These are phyloP conservation scores for Apocheima hispidaria DNA, from an alignment of 2,888 invertebrate species.

Conservation along the genomic window DNA sequence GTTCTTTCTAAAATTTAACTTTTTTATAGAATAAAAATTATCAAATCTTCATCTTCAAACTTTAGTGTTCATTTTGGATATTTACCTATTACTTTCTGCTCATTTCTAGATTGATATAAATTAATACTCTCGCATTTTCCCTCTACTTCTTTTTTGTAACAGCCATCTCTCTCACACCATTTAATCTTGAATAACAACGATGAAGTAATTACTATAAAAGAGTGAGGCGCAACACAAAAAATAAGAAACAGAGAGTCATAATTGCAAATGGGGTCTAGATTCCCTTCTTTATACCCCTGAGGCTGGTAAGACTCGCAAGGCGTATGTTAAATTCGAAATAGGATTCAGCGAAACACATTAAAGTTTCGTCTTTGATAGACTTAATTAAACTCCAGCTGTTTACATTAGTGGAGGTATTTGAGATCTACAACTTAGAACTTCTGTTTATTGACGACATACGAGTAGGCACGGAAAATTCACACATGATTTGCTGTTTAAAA, in stretches of 20 bases:
- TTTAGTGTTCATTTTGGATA: too few relatives aligned
- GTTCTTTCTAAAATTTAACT: too few relatives aligned
- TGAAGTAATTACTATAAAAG: constrained; percentile 32
- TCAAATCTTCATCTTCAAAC: too few relatives aligned
- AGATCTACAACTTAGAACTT: constrained; percentile 26
- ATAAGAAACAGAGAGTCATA: constrained; percentile 27
- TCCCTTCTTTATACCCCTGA: constrained; percentile 40
- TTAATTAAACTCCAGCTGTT: constrained; percentile 36
- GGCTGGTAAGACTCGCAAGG: constrained; percentile 36
- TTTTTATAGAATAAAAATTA: too few relatives aligned
- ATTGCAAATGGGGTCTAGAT: constrained; percentile 49
- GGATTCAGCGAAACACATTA: constrained; percentile 32
- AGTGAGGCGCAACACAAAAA: constrained; percentile 37
- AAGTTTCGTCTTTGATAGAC: constrained; percentile 37
- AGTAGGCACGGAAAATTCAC: neutral
- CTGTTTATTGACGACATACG: constrained; percentile 22
- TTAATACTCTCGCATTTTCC: too few relatives aligned
- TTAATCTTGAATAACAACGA: too few relatives aligned
- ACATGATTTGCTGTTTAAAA: too few relatives aligned
- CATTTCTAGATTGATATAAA: too few relatives aligned
- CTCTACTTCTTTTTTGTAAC: neutral
- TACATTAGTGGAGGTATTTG: constrained; percentile 30
- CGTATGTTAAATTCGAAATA: constrained; percentile 27
- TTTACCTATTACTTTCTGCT: too few relatives aligned
- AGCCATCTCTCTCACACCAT: neutral